Conservation (phyloP, 2,888 invertebrate genomes). For the Pandemis cinnamomeana region DNA sequence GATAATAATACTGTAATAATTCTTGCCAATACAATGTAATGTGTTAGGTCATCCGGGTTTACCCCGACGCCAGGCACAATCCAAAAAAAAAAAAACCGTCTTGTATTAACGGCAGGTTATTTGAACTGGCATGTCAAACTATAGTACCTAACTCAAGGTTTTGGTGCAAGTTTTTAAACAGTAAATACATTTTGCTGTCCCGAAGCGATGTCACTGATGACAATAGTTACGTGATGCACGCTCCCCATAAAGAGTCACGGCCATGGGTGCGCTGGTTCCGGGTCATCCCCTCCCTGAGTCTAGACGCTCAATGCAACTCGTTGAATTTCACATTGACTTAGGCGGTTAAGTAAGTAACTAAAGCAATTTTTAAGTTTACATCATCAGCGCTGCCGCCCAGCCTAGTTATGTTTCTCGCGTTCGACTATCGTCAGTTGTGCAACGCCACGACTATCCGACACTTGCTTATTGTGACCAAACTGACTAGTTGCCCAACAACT, state of each 20-base stretch:
- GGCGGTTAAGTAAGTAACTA: constrained; percentile 81
- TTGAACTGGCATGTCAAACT: background rate
- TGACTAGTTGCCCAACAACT: constrained; percentile 78
- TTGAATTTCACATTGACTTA: constrained; percentile 76
- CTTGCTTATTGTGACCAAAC: constrained; percentile 79
- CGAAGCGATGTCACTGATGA: constrained; percentile 6
- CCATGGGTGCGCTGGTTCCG: constrained; percentile 71
- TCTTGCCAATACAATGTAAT: no score
- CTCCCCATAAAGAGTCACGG: constrained; percentile 58
- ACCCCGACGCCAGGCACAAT: no score
- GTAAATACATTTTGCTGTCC: background rate
- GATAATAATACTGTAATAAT: no score
- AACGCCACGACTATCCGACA: constrained; percentile 78
- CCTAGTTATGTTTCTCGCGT: constrained; percentile 84
- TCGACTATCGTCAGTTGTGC: constrained; percentile 81
- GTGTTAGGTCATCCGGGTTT: no score
- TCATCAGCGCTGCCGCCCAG: constrained; percentile 78
- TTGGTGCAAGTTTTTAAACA: background rate
- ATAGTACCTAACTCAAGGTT: background rate
- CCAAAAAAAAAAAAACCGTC: background rate
- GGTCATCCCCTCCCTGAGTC: constrained; percentile 68
- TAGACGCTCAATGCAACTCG: constrained; percentile 69
- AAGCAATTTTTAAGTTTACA: constrained; percentile 84
- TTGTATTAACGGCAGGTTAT: background rate
- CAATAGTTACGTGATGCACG: constrained; percentile 28